Percentiles rank a stretch among this genome's conserved stretches.
Evolutionary conservation across 2,888 invertebrate genomes (phyloP).

Genomic region (Alviniconcha strummeri): DNA sequence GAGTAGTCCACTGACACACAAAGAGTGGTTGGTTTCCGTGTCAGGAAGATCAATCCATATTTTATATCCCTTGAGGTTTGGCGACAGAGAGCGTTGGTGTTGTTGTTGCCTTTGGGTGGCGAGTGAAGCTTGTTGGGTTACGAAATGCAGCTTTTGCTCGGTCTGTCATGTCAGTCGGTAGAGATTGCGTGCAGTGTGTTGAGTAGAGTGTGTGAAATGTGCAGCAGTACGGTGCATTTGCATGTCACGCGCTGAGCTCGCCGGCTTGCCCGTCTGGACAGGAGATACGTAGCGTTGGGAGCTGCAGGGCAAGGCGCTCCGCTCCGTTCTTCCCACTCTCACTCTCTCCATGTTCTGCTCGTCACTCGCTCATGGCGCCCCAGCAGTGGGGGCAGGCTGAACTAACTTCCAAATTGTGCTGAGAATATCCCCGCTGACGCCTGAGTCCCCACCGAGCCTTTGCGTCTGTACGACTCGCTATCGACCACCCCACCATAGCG

Average conservation of each 20-base stretch:
- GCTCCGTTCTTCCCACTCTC: background rate
- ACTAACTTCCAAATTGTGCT: background rate
- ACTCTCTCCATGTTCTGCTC: background rate
- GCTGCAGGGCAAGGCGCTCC: slow-evolving; percentile 22
- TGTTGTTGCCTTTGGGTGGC: background rate
- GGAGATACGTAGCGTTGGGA: background rate
- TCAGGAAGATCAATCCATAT: no score
- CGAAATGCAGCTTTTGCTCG: no score
- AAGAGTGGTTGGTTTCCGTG: no score
- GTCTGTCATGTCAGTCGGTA: no score
- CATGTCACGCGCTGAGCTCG: slow-evolving; percentile 15
- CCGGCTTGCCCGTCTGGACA: background rate
- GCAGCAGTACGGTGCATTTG: slow-evolving; percentile 24
- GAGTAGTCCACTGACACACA: no score
- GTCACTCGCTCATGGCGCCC: background rate
- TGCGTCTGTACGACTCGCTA: background rate
- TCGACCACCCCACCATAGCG: background rate
- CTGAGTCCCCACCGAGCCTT: background rate
- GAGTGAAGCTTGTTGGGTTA: background rate
- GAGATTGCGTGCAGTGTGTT: no score
- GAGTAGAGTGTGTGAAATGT: slow-evolving; percentile 8
- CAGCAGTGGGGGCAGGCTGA: background rate
- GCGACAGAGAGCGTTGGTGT: background rate
- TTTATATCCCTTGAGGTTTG: no score
- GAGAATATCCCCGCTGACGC: background rate